Base-by-base conservation (phyloP, 2,113 vertebrate genomes). In the Boulengeromyrus knoepffleri region DNA sequence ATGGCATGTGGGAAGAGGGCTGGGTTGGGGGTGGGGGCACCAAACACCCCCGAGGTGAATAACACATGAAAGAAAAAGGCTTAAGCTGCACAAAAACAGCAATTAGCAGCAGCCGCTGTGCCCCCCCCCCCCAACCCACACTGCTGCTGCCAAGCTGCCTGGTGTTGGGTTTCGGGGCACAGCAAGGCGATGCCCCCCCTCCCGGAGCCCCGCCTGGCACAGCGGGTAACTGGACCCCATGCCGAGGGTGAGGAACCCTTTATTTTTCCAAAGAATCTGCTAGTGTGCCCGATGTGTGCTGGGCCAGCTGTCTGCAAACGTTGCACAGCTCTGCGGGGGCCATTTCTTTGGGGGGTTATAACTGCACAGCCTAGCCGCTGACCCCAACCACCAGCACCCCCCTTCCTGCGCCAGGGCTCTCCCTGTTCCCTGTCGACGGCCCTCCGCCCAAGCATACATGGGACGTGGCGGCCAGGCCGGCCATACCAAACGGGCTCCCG, bases 171-270 rank as follows among this genome's bases (percentile, higher is more conserved):
- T 45, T 84, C 80, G 45, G 5, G 39, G 80, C 6, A 84, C 31
- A 39, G 39, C 42, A 3, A 46, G 80, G 85, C 15, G 49, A n/a
- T 52, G 85, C 39, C 24, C 46, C 93, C 92, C 92, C 93, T 94
- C 93, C 94, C 92, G 92, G 62, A 89, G 91, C 92, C 92, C 45
- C 92, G 92, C 91, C 93, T 58, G 70, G 42, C 88, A 47, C 31
- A 47, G 42, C 27, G 70, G 36, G 58, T 56, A 80, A 87, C 31
- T 39, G 21, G 49, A 80, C 56, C 95, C 94, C 93, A 42, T 46
- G 21, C 19, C 92, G 93, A 93, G 47, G 80, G 93, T 70, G 92
- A 95, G 94, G 92, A 93, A 94, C 94, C 94, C 92, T 94, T 94
- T 94, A 92, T 91, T 94, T 85, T 36, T 31, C 8, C 27, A 77